Base-by-base conservation (phyloP, 2,797 vertebrate genomes). In the Typhlichthys eigenmanni region DNA sequence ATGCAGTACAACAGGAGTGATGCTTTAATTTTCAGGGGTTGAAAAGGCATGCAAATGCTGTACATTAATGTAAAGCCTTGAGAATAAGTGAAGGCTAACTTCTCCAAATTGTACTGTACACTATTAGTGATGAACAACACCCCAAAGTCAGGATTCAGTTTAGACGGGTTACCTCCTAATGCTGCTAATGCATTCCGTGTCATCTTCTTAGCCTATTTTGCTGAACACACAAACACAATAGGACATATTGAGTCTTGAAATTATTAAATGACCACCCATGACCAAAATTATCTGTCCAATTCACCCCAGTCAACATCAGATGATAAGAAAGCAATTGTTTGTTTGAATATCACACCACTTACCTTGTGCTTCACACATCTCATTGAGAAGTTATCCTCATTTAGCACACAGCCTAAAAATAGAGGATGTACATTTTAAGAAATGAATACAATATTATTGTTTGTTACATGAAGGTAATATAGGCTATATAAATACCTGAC, bases 331-430 rank as follows among this genome's bases (percentile, higher is more conserved):
- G 7, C 7, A 9, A 43, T 43, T 43, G 8, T 43, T 43, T 43
- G 8, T 43, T 43, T 43, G 38, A 43, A 43, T 43, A 6, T 43
- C 38, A 43, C 38, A 43, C 7, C 9, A 43, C 38, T 43, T 67
- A 93, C 91, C 90, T 90, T 92, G 84, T 93, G 92, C 72, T 88
- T 89, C 1, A 86, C 73, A 79, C 92, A 93, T 76, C 89, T 84
- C 61, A 92, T 80, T 0, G 92, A 92, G 78, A 93, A 93, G 87
- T 93, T 93, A 4, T 93, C 92, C 62, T 93, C 91, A 7, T 85
- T 91, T 52, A 93, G 83, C 43, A 79, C 54, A 46, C 91, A 91
- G 34, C 85, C 91, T 92, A 58, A 58, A 75, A 51, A 65, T 8
- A 74, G 24, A 78, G 17, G 32, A 12, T 43, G 4, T 9, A 43